Conservation (phyloP, 2,797 vertebrate genomes). For the Poeciliopsis infans region DNA sequence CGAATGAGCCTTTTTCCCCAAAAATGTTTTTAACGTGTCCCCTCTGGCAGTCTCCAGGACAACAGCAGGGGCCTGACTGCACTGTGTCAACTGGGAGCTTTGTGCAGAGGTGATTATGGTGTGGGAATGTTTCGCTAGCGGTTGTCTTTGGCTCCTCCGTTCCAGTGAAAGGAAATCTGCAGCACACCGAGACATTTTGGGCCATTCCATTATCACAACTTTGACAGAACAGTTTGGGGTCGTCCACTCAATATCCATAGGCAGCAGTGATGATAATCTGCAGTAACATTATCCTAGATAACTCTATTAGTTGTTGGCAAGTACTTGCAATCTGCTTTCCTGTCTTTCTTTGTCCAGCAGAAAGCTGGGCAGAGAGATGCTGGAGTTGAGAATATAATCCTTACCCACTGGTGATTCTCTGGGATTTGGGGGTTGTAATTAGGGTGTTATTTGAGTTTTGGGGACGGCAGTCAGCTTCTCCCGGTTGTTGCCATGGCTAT, state of each 20-base stretch:
- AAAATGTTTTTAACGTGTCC: background rate
- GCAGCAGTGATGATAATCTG: too few relatives aligned
- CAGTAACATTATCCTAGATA: too few relatives aligned
- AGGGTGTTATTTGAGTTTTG: too few relatives aligned
- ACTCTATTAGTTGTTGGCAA: too few relatives aligned
- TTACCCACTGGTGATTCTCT: too few relatives aligned
- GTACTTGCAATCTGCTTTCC: too few relatives aligned
- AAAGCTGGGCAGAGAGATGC: too few relatives aligned
- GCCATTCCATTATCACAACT: background rate
- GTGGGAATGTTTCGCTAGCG: background rate
- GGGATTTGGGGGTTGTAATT: too few relatives aligned
- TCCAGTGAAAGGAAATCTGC: background rate
- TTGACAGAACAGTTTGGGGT: background rate
- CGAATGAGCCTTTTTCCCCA: background rate
- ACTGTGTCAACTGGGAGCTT: background rate
- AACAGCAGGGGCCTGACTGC: background rate
- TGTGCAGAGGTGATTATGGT: background rate
- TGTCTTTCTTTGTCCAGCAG: too few relatives aligned
- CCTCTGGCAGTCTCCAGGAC: background rate
- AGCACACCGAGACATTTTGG: background rate
- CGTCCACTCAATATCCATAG: background rate
- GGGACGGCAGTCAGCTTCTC: too few relatives aligned
- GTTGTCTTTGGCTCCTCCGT: background rate
- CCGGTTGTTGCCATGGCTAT: too few relatives aligned
- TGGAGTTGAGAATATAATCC: too few relatives aligned